Evolutionary conservation across 2,113 vertebrate genomes (phyloP).

Genomic region (Rhipidura dahli): DNA sequence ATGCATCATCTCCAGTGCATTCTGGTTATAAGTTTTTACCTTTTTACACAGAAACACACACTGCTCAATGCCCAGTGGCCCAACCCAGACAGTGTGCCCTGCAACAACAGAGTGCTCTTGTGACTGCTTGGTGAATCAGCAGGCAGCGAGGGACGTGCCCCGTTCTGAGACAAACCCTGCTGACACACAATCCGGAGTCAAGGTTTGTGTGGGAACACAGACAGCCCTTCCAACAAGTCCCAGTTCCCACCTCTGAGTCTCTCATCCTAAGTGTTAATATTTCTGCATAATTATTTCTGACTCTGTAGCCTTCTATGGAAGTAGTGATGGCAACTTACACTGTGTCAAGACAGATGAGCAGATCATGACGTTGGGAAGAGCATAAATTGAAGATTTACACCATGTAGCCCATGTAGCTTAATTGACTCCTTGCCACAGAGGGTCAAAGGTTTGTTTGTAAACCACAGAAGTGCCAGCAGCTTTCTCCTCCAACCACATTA

Average conservation of each 20-base stretch:
- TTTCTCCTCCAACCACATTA: neutral
- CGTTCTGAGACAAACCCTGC: neutral
- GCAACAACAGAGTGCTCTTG: neutral
- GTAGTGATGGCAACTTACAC: neutral
- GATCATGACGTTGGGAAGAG: neutral
- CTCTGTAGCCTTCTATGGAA: neutral
- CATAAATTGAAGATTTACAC: neutral
- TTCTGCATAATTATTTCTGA: neutral
- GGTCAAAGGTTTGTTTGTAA: neutral
- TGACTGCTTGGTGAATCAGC: neutral
- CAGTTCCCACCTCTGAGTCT: neutral
- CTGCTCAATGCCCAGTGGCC: neutral
- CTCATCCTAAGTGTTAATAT: neutral
- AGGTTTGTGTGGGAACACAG: neutral
- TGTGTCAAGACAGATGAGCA: neutral
- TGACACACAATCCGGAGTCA: accelerated
- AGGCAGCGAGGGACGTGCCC: neutral
- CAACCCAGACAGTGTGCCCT: neutral
- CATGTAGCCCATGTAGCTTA: neutral
- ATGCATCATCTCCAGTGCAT: accelerated
- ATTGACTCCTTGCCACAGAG: neutral
- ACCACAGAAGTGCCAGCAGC: neutral
- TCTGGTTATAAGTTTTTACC: neutral
- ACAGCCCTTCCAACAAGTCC: neutral
- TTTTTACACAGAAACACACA: neutral